These are phyloP conservation scores for Synanthedon tipuliformis DNA, from an alignment of 2,888 invertebrate species.

Conservation along the genomic window DNA sequence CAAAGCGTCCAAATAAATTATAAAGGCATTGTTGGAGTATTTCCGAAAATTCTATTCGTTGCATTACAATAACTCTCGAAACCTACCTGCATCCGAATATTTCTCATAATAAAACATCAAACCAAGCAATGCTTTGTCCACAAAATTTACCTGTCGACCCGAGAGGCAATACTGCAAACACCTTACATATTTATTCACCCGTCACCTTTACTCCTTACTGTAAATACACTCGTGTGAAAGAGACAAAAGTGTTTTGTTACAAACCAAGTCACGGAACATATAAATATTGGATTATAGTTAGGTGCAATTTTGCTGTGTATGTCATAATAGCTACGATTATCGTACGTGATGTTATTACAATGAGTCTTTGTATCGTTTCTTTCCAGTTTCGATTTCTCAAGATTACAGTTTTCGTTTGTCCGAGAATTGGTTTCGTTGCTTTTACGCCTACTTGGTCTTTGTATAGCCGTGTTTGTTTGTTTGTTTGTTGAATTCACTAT, in stretches of 20 bases:
- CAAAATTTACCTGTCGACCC: conserved; percentile 56
- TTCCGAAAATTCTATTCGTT: conserved; percentile 66
- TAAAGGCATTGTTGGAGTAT: conserved; percentile 54
- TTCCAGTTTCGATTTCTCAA: conserved; percentile 39
- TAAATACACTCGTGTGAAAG: conserved; percentile 8
- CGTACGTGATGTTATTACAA: conserved; percentile 69
- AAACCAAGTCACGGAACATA: conserved; percentile 42
- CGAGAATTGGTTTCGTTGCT: conserved; percentile 37
- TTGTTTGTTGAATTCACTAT: conserved; percentile 10
- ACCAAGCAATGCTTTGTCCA: conserved; percentile 54
- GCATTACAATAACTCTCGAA: conserved; percentile 33
- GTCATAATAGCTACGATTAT: conserved; percentile 67
- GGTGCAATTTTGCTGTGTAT: conserved; percentile 61
- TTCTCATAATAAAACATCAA: conserved; percentile 51
- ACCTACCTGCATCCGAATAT: conserved; percentile 59
- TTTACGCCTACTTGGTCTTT: conserved; percentile 41
- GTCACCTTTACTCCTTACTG: conserved; percentile 18
- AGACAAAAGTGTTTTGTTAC: conserved; percentile 15
- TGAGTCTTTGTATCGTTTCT: conserved; percentile 26
- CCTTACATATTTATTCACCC: conserved; percentile 22
- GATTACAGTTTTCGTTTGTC: conserved; percentile 45
- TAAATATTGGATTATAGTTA: conserved; percentile 69
- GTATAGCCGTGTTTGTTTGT: conserved; percentile 14
- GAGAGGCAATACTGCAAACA: conserved; percentile 50
- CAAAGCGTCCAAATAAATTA: conserved; percentile 54